phyloP scores from a whole-genome alignment of 2,888 invertebrate genomes.

The Agrypnus murinus region DNA sequence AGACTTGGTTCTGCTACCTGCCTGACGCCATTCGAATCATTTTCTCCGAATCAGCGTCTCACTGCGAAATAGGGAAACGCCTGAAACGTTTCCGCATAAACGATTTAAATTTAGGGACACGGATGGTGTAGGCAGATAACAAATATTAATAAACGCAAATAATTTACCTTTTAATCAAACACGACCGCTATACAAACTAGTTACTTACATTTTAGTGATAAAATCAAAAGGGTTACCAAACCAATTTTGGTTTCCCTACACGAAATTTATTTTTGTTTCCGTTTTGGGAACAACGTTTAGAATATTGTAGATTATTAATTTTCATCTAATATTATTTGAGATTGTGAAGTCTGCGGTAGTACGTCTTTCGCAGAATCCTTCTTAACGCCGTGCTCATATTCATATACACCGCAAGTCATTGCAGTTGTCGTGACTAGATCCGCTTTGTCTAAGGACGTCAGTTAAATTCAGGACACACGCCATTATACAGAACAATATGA shows the following conservation, averaged over 20 bases:
- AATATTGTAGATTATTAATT: slow-evolving; percentile 3
- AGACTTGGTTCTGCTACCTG: slow-evolving; percentile 46
- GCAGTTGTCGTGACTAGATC: slow-evolving; percentile 52
- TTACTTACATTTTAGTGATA: slow-evolving; percentile 1
- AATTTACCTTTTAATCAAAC: slow-evolving; percentile 12
- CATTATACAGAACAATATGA: slow-evolving; percentile 53
- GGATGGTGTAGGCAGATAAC: slow-evolving; percentile 24
- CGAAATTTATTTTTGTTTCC: background rate
- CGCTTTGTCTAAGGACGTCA: slow-evolving; percentile 52
- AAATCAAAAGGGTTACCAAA: slow-evolving; percentile 5
- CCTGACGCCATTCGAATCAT: slow-evolving; percentile 44
- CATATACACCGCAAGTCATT: slow-evolving; percentile 53
- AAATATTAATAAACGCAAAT: slow-evolving; percentile 25
- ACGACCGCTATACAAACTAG: background rate
- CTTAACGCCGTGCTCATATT: slow-evolving; percentile 45
- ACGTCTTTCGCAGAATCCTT: slow-evolving; percentile 32
- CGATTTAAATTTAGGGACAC: slow-evolving; percentile 19
- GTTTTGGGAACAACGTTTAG: background rate
- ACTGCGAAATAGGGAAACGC: slow-evolving; percentile 13
- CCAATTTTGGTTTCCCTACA: background rate
- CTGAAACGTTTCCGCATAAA: background rate
- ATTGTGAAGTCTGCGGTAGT: slow-evolving; percentile 11
- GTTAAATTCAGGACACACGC: slow-evolving; percentile 52
- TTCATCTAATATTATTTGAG: background rate
- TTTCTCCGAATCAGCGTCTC: slow-evolving; percentile 41